A percentile compares a stretch with the other conserved stretches of the same genome.
Evolutionary conservation across 1,140 invertebrate species (phyloP).

Genomic region (Drosophila tani): DNA sequence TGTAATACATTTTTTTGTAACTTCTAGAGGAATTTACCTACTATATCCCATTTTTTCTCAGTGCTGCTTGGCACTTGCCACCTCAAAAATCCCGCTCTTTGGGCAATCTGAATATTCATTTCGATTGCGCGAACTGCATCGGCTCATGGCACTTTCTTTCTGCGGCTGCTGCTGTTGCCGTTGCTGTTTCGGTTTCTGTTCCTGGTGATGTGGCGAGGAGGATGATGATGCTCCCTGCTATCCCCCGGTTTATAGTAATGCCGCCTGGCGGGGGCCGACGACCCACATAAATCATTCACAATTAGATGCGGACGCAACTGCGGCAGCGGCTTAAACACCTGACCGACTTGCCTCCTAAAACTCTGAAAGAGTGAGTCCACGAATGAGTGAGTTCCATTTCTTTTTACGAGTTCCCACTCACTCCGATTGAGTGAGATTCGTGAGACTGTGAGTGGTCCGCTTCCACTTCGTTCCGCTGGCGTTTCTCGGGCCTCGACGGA

Average conservation of each 20-base stretch:
- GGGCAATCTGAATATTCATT: constrained; percentile 56
- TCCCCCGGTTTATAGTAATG: constrained; percentile 13
- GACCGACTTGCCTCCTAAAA: constrained; percentile 50
- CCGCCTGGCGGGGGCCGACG: constrained; percentile 63
- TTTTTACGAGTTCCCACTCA: constrained; percentile 23
- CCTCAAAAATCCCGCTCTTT: constrained; percentile 8
- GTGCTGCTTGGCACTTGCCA: background rate
- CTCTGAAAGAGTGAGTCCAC: background rate
- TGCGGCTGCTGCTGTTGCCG: constrained; percentile 1
- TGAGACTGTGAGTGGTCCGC: constrained; percentile 25
- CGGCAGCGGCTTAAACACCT: constrained; percentile 52
- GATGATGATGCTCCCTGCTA: constrained; percentile 8
- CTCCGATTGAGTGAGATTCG: background rate
- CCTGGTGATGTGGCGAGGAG: constrained; percentile 16
- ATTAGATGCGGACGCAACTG: constrained; percentile 75
- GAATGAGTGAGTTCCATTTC: background rate
- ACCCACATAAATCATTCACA: constrained; percentile 82
- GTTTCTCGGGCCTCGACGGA: constrained; percentile 42
- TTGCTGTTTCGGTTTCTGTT: background rate
- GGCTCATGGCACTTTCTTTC: constrained; percentile 52
- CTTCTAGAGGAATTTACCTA: too few relatives aligned
- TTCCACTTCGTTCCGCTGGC: constrained; percentile 37
- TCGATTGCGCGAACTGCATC: constrained; percentile 57
- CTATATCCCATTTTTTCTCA: background rate
- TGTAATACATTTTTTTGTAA: too few relatives aligned